Evolutionary conservation across 2,797 vertebrate species (phyloP).

Genomic region (Rhadinocentrus ornatus): DNA sequence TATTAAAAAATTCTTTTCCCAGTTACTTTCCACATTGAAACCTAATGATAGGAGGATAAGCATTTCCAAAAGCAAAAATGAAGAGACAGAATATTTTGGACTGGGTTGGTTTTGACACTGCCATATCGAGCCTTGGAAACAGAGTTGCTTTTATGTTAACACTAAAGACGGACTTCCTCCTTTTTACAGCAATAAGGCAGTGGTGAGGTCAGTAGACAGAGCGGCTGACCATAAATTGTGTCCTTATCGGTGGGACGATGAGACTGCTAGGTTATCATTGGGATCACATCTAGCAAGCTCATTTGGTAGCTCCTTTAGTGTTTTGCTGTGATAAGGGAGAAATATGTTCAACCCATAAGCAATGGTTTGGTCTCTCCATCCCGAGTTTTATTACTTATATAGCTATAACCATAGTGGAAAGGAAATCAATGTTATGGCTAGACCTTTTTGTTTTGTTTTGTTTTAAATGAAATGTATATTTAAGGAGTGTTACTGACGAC

Average conservation of each 20-base stretch:
- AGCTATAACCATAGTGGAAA: slow-evolving; percentile 4
- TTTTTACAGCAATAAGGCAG: slow-evolving; percentile 8
- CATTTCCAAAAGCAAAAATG: not conserved
- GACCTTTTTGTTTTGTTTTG: not conserved
- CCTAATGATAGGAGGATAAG: not conserved
- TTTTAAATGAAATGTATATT: slow-evolving; percentile 31
- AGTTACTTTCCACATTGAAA: not conserved
- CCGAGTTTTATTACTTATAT: not conserved
- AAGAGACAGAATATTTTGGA: not conserved
- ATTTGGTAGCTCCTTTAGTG: slow-evolving; percentile 14
- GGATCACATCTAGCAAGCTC: slow-evolving; percentile 31
- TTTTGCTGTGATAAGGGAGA: slow-evolving; percentile 12
- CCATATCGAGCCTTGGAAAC: not conserved
- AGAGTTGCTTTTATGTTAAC: slow-evolving; percentile 21
- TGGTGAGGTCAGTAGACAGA: slow-evolving; percentile 16
- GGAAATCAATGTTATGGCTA: slow-evolving; percentile 1
- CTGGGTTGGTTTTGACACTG: not conserved
- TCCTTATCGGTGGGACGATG: slow-evolving; percentile 25
- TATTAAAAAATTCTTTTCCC: not conserved
- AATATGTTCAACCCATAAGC: not conserved
- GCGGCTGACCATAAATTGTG: slow-evolving; percentile 23
- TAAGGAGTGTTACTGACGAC: slow-evolving; percentile 13
- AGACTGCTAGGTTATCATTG: slow-evolving; percentile 28
- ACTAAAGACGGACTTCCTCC: slow-evolving; percentile 12
- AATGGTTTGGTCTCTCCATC: slow-evolving; percentile 1